phyloP scores from a whole-genome alignment of 2,888 invertebrate species.

The Clistopyga incitator region DNA sequence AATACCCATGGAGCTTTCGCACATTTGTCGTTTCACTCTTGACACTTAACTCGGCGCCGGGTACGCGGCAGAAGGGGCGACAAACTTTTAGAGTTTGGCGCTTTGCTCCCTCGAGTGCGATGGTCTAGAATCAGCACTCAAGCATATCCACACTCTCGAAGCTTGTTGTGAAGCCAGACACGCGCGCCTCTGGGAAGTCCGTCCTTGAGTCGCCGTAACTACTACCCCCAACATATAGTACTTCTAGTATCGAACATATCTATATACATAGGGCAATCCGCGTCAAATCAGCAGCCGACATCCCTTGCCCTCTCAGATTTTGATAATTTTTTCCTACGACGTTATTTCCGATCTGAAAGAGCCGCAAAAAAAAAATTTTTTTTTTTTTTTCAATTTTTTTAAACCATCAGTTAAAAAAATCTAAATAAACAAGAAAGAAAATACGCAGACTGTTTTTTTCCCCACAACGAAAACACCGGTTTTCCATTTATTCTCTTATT shows the following conservation, averaged over 20 bases:
- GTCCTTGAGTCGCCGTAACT: constrained; percentile 60
- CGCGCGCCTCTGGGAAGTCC: constrained; percentile 59
- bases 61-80: constrained; percentile 23
- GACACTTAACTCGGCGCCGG: constrained; percentile 8
- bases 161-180: constrained; percentile 63
- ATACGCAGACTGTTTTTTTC: too few relatives aligned
- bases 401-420: too few relatives aligned
- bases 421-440: too few relatives aligned
- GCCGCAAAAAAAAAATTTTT: too few relatives aligned
- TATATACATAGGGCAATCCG: background rate
- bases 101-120: constrained; percentile 44
- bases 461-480: too few relatives aligned
- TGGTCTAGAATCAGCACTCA: constrained; percentile 50
- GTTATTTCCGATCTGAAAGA: too few relatives aligned
- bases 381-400: too few relatives aligned
- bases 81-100: constrained; percentile 60
- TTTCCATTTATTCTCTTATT: too few relatives aligned
- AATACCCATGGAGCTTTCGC: constrained; percentile 17
- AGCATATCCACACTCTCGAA: constrained; percentile 33
- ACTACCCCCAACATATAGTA: constrained; percentile 28
- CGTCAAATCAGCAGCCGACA: too few relatives aligned
- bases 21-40: constrained; percentile 42
- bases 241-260: background rate
- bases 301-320: too few relatives aligned
- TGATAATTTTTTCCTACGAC: too few relatives aligned